A percentile compares a stretch with the other conserved stretches of the same genome.
These are phyloP conservation scores for Sturnus vulgaris DNA, from an alignment of 2,113 vertebrate genomes.

Conservation along the genomic window DNA sequence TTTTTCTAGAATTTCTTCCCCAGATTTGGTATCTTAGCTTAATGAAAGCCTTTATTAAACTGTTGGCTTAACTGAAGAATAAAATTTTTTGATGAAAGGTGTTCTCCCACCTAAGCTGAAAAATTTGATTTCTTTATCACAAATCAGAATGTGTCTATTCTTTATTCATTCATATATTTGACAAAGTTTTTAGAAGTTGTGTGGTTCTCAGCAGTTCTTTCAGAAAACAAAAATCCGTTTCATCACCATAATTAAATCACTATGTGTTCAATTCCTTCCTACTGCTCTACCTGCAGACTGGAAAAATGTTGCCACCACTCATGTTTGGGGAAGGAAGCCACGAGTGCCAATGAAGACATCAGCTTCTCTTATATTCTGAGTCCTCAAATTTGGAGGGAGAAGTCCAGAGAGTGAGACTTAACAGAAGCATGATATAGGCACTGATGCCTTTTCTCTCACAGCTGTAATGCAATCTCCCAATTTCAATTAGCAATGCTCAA, in stretches of 20 bases:
- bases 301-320: not conserved
- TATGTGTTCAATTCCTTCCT: not conserved
- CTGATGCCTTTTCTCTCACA: not conserved
- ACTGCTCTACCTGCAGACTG: not conserved
- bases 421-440: not conserved
- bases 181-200: not conserved
- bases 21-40: not conserved
- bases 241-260: not conserved
- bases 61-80: not conserved
- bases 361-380: not conserved
- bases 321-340: not conserved
- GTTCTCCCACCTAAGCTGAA: not conserved
- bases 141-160: not conserved
- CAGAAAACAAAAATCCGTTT: not conserved
- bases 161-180: not conserved
- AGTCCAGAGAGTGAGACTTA: not conserved
- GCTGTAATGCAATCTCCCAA: not conserved
- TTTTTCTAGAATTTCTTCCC: not conserved
- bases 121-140: not conserved
- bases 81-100: not conserved
- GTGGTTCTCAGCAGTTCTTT: not conserved
- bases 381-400: not conserved
- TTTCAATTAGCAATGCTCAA: not conserved
- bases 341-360: not conserved
- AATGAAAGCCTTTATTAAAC: not conserved